A percentile compares a stretch with the other conserved stretches of the same genome.
phyloP scores from a whole-genome alignment of 2,888 invertebrate species.

The Apamea crenata region DNA sequence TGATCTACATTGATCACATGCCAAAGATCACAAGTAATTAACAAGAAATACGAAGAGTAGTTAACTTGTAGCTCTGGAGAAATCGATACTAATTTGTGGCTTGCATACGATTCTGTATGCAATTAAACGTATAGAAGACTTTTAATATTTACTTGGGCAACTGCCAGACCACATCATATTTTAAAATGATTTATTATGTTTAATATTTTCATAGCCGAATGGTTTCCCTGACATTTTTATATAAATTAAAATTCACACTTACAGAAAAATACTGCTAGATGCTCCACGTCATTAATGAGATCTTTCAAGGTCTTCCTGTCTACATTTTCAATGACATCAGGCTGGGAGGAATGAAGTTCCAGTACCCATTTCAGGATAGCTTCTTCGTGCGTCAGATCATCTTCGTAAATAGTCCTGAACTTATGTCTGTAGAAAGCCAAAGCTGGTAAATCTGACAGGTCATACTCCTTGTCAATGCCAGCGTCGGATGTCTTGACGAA shows the following conservation, averaged over 20 bases:
- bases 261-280: constrained; percentile 98
- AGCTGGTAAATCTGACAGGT: constrained; percentile 94
- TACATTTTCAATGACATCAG: constrained; percentile 97
- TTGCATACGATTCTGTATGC: constrained; percentile 14
- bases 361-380: constrained; percentile 97
- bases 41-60: background rate
- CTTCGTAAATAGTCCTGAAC: constrained; percentile 96
- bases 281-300: constrained; percentile 96
- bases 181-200: constrained; percentile 47
- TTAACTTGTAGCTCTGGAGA: constrained; percentile 4
- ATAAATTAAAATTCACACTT: constrained; percentile 79
- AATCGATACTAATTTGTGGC: constrained; percentile 28
- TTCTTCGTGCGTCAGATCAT: constrained; percentile 97
- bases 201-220: constrained; percentile 38
- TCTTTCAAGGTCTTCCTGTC: constrained; percentile 97
- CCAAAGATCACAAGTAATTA: constrained; percentile 12
- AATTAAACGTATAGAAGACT: constrained; percentile 35
- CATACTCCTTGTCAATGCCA: constrained; percentile 96
- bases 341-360: constrained; percentile 95
- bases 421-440: constrained; percentile 96
- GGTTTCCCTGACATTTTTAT: constrained; percentile 15
- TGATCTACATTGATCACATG: background rate
- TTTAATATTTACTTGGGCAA: constrained; percentile 37
- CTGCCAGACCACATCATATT: constrained; percentile 40
- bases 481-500: constrained; percentile 98